A percentile compares a stretch with the other conserved stretches of the same genome.
These are phyloP conservation scores for Drosophila rhopaloa DNA, from an alignment of 1,140 invertebrate genomes.

Conservation along the genomic window DNA sequence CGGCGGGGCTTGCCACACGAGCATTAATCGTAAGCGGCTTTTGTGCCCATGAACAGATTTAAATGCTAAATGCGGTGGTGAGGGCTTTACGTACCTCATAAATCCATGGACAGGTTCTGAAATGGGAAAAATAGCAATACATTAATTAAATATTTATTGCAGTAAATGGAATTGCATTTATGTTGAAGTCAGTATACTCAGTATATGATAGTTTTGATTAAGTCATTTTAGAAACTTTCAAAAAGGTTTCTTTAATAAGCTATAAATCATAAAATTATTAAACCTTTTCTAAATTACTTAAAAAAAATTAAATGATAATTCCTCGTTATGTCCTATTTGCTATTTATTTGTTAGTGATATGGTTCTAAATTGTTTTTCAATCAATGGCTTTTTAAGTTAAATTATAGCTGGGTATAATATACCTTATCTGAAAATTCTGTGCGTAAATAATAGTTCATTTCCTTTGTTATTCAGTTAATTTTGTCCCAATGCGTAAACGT, in stretches of 20 bases:
- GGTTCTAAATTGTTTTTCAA: too few species aligned
- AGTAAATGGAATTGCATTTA: slow-evolving; percentile 11
- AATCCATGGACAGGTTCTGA: slow-evolving; percentile 71
- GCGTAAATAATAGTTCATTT: too few species aligned
- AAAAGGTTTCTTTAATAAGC: neutral
- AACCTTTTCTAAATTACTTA: too few species aligned
- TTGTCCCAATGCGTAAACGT: neutral
- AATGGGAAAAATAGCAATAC: slow-evolving; percentile 22
- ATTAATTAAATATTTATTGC: slow-evolving; percentile 16
- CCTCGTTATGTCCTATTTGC: too few species aligned
- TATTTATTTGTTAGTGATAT: too few species aligned
- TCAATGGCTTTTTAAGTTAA: too few species aligned
- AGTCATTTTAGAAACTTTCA: neutral
- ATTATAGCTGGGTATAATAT: too few species aligned
- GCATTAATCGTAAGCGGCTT: slow-evolving; percentile 66
- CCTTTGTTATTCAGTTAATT: too few species aligned
- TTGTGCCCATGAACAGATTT: slow-evolving; percentile 57
- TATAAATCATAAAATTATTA: too few species aligned
- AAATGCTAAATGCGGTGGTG: slow-evolving; percentile 38
- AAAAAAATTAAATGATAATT: too few species aligned
- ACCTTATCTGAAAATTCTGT: too few species aligned
- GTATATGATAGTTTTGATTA: neutral
- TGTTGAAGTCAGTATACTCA: slow-evolving; percentile 1
- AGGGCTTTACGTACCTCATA: slow-evolving; percentile 69
- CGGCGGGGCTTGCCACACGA: slow-evolving; percentile 22